phyloP scores from a whole-genome alignment of 2,797 vertebrate species.

The Masticophis lateralis region DNA sequence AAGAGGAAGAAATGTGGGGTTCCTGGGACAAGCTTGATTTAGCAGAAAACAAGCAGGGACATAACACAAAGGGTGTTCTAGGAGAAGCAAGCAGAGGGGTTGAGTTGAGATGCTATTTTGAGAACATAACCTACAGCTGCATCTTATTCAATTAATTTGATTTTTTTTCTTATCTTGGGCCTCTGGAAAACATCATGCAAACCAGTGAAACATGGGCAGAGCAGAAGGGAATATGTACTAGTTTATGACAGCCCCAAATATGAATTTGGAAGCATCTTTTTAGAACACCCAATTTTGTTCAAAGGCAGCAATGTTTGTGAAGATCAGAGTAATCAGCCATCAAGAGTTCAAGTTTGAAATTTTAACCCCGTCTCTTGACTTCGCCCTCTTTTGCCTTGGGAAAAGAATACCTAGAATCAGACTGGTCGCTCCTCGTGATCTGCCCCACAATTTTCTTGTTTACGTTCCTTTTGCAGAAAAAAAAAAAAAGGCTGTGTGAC shows the following conservation, averaged over 20 bases:
- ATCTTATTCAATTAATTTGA: background rate
- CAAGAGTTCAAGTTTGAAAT: background rate
- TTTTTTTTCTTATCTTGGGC: background rate
- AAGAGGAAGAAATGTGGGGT: background rate
- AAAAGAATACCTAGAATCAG: background rate
- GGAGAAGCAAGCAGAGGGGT: background rate
- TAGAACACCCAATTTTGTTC: background rate
- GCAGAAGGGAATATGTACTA: background rate
- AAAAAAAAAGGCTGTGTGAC: background rate
- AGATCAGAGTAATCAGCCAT: background rate
- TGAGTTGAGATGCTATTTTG: background rate
- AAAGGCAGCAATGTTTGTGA: background rate
- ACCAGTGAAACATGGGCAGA: background rate
- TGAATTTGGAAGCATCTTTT: background rate
- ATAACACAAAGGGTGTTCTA: background rate
- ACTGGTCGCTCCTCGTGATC: background rate
- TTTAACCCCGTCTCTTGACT: background rate
- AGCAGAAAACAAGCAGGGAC: background rate
- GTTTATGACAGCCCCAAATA: background rate
- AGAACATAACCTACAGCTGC: background rate
- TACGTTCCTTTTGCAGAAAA: background rate
- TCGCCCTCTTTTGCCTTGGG: background rate
- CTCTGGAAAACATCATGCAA: background rate
- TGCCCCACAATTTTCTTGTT: background rate
- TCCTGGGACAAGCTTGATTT: background rate